These are phyloP conservation scores for Drosophila yakuba DNA, from an alignment of 1,140 invertebrate species.

Conservation along the genomic window DNA sequence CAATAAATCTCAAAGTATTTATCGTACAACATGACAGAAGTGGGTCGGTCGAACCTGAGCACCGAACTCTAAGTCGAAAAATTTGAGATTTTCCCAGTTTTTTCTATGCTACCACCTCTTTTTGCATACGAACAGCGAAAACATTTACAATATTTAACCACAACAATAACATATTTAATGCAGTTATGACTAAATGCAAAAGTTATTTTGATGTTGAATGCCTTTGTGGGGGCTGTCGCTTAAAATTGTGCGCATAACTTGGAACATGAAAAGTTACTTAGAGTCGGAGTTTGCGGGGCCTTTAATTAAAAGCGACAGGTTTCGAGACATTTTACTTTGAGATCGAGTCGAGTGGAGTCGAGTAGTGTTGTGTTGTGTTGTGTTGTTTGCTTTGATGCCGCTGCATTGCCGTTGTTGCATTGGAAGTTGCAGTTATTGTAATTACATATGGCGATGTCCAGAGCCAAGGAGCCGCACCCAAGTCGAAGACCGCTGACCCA, in stretches of 20 bases:
- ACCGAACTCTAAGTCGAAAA: conserved; percentile 37
- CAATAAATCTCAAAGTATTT: conserved; percentile 80
- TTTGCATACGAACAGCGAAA: conserved; percentile 51
- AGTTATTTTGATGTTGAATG: conserved; percentile 65
- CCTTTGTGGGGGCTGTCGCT: conserved; percentile 62
- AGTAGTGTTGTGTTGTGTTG: background rate
- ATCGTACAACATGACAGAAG: conserved; percentile 81
- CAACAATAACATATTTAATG: conserved; percentile 68
- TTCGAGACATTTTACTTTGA: conserved; percentile 64
- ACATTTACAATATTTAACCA: conserved; percentile 38
- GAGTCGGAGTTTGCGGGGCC: conserved; percentile 63
- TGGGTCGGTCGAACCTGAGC: conserved; percentile 69
- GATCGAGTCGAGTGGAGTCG: conserved; percentile 3
- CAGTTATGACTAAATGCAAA: conserved; percentile 80
- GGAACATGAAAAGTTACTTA: conserved; percentile 82
- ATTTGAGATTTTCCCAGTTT: conserved; percentile 15
- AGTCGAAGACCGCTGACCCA: conserved; percentile 42
- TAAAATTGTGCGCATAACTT: conserved; percentile 78
- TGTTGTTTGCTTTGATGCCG: conserved; percentile 71
- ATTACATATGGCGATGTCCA: conserved; percentile 69
- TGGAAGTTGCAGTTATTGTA: conserved; percentile 76
- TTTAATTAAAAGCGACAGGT: conserved; percentile 84
- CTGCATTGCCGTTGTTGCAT: conserved; percentile 8
- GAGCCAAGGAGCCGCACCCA: conserved; percentile 40
- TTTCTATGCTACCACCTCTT: conserved; percentile 10